Evolutionary conservation across 2,113 vertebrate species (phyloP), one percentile per base, ranked within the genome.

Genomic region (Antennarius striatus): DNA sequence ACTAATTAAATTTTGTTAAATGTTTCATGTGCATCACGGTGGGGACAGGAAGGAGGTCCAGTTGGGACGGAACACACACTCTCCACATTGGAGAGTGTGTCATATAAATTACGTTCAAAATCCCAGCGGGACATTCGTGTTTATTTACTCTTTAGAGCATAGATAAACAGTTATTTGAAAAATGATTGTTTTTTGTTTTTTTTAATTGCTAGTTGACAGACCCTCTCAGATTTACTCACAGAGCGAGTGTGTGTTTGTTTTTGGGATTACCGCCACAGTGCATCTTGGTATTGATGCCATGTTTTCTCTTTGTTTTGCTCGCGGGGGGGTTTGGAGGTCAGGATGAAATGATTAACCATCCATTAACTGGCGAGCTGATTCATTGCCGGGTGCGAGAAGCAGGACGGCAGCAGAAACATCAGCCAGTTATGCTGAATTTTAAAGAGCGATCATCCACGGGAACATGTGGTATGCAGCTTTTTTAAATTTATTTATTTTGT

Each of bases 261-360:
- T 77, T 32, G 50, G 56, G 73, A 81, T 86, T 61, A 73, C 58
- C 72, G 56, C 68, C 0, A 5, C 62, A 43, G 67, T 63, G 42
- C 65, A 75, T 75, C 60, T 52, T 36, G 30, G 53, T 60, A 65
- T 45, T 69, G 58, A 69, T 77, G 63, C 54, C 74, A 73, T 82
- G 43, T 69, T 70, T 43, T 72, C 71, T 75, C 67, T 83, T 56
- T 60, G 66, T 80, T 84, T 75, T 81, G 71, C 58, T 70, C 2
- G 22, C 22, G 81, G n/a, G 5, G 70, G 62, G 72, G 71, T 78
- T 82, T 75, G 59, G 69, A 75, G 83, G 83, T 86, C 75, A 81
- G 73, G 50, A 56, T 54, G 53, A 49, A 79, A 80, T 78, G 70
- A 84, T 89, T 87, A 84, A 75, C 75, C 70, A 77, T 64, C 67